Evolutionary conservation across 2,888 invertebrate species (phyloP), one percentile per base, ranked within the genome.

Genomic region (Parochlus steinenii): DNA sequence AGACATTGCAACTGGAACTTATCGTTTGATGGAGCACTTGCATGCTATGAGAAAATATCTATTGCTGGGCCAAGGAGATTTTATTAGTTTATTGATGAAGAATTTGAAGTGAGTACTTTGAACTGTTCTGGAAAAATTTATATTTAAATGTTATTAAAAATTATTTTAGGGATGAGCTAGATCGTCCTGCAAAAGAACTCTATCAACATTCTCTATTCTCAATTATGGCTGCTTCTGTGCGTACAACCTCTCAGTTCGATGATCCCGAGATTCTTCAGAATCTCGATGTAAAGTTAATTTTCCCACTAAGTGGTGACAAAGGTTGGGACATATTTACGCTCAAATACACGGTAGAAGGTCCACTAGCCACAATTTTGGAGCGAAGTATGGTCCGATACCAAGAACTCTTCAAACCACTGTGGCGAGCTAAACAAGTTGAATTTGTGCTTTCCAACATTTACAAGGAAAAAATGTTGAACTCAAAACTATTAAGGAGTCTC

Each of bases 31-130:
- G 48, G 83, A 87, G 55, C 93, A 95, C 61, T 67, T 95, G 33
- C 77, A 85, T 49, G 90, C 90, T 15, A 76, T 93, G 58, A 69
- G 90, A 42, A 71, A 83, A 39, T 95, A 92, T 60, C 62, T 97
- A 48, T 65, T 97, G 36, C 69, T 97, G 10, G 90, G 90, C 10
- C 93, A 95, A 63, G 95, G 95, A 1, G 93, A 97, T 62, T 93
- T 95, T 58, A 87, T 92, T 47, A 74, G 85, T 49, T 82, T 90
- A 51, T 71, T 97, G 35, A 80, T 97, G 74, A 86, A 90, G 48
- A 65, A 92, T 40, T 61, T 95, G 42, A 82, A 82, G 87, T 89
- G 61, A 30, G 15, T 37, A 8, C 24, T 31, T 12, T 2, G 14
- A 31, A n/a, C 6, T 32, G 16, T 0, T 37, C 14, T 30, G 25